Evolutionary conservation across 2,113 vertebrate genomes (phyloP).

Genomic region (Boulengeromyrus knoepffleri): DNA sequence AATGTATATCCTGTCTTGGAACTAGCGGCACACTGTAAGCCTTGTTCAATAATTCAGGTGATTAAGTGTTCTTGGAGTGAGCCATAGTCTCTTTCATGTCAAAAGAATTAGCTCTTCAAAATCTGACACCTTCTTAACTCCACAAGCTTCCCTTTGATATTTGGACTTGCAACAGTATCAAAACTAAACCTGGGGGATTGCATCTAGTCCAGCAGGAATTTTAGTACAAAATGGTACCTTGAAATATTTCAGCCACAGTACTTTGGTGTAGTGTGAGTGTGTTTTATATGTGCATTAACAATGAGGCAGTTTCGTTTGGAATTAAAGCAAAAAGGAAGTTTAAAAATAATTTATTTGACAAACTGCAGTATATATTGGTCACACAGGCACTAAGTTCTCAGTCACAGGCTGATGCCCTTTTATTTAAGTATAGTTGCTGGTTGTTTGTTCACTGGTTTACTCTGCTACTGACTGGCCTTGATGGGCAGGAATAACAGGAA

Average conservation of each 20-base stretch:
- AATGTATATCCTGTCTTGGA: neutral
- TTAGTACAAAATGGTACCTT: slow-evolving; percentile 5
- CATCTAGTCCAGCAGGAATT: neutral
- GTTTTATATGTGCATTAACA: neutral
- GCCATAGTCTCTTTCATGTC: slow-evolving; percentile 2
- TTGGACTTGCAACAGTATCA: slow-evolving; percentile 13
- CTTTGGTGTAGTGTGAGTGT: neutral
- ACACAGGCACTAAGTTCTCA: neutral
- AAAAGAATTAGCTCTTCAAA: slow-evolving; percentile 8
- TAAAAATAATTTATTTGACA: neutral
- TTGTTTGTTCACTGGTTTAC: neutral
- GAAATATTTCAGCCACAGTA: neutral
- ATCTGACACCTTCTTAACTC: slow-evolving; percentile 9
- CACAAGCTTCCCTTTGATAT: slow-evolving; percentile 12
- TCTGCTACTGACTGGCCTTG: neutral
- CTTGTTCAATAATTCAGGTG: slow-evolving; percentile 15
- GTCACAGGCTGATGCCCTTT: neutral
- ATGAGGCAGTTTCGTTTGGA: neutral
- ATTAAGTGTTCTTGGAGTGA: slow-evolving; percentile 7
- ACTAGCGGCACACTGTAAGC: neutral
- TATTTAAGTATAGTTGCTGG: neutral
- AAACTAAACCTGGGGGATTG: neutral
- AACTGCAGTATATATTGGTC: neutral
- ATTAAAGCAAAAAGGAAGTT: neutral
- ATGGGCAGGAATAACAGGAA: neutral